Evolutionary conservation across 64 coral and sea anemone genomes (phyloP), one percentile per base, ranked within the genome.

Genomic region (Hydrozoanthus tunicans): DNA sequence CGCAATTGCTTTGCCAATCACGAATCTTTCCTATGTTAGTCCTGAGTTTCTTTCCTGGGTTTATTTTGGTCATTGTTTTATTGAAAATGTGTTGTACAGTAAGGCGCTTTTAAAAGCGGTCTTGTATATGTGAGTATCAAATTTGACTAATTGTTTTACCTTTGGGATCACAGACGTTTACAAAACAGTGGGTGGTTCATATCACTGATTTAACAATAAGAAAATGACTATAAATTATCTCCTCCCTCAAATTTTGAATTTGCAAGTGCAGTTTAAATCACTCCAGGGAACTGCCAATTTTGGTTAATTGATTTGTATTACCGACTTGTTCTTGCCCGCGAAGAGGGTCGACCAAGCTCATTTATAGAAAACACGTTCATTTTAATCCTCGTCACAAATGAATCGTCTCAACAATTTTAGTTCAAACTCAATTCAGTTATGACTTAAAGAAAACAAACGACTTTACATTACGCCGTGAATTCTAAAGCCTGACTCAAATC

Each of bases 171-270:
- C 68, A 20, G 0, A 26, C 10, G 84, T 88, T 88, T 88, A 73
- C 23, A 88, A 74, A 73, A 57, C 84, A 75, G 69, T 88, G 25
- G 84, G 68, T 43, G 69, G 83, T 61, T 73, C 26, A 75, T 59
- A 61, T 72, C 32, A 15, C 4, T 43, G 11, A 4, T 60, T 5
- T 25, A 59, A 74, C 84, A 88, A 73, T 74, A 9, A 43, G 77
- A 75, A 61, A 74, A 74, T 74, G 11, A 51, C 56, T 75, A 25
- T 56, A 70, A 74, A 61, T 59, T 88, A 73, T 88, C 54, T 51
- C 60, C 23, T 59, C 69, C 55, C 6, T 27, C 56, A 63, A 70
- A 5, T 85, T 58, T 74, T 26, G 53, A 88, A 58, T 24, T 58
- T 57, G 53, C 68, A 59, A 24, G 6, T 25, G 59, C 12, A 43